Evolutionary conservation across 2,113 vertebrate species (phyloP).

Genomic region (Zeus faber): DNA sequence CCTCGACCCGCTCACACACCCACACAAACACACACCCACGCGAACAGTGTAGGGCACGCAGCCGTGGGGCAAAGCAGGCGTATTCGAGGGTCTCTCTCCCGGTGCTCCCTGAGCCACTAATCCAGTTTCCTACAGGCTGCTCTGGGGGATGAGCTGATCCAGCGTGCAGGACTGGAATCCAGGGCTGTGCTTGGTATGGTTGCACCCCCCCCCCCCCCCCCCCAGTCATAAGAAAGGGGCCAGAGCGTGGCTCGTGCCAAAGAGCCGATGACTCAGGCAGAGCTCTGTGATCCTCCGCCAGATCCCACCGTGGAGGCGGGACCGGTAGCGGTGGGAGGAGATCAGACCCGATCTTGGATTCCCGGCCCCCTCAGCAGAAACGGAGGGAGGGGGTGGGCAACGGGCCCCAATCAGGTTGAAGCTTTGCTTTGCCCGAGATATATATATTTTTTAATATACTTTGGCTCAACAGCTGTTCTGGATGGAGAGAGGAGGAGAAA

Average conservation of each 20-base stretch:
- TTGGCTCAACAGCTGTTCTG: not conserved
- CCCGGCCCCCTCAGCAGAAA: too few relatives aligned
- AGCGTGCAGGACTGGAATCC: constrained; percentile 24
- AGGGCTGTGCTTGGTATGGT: constrained; percentile 6
- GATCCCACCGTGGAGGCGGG: constrained; percentile 18
- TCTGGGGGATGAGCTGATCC: constrained; percentile 38
- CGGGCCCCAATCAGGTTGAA: not conserved
- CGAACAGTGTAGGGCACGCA: too few relatives aligned
- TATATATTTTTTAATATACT: too few relatives aligned
- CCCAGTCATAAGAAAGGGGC: constrained; percentile 19
- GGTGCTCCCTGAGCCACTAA: constrained; percentile 38
- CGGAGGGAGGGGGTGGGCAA: not conserved
- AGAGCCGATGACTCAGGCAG: constrained; percentile 27
- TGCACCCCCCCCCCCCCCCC: not conserved
- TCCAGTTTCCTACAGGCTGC: constrained; percentile 49
- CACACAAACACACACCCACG: not conserved
- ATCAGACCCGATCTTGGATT: too few relatives aligned
- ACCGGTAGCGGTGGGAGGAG: not conserved
- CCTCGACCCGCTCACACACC: not conserved
- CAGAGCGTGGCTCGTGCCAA: constrained; percentile 25
- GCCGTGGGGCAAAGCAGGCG: too few relatives aligned
- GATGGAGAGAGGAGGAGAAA: not conserved
- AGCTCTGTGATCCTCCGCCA: constrained; percentile 44
- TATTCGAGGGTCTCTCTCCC: constrained; percentile 6
- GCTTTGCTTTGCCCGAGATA: constrained; percentile 3